Evolutionary conservation across 2,113 vertebrate genomes (phyloP), one percentile per base, ranked within the genome.

Genomic region (Ammodramus savannarum): DNA sequence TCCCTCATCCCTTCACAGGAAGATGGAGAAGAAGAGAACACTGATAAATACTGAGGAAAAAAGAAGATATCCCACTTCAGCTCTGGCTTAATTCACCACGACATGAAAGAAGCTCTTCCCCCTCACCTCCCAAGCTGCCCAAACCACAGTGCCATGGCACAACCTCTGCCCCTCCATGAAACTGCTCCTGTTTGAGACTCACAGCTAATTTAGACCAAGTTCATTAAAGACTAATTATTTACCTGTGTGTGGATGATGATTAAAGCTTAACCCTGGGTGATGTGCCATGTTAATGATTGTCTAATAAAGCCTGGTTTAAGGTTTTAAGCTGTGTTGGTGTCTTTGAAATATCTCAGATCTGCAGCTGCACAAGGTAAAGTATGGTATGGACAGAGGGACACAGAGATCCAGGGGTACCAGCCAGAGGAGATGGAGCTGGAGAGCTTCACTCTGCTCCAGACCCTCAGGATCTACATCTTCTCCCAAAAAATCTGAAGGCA

Each of bases 251-350:
- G 13, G 20, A 7, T 46, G 46, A 31, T 39, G n/a, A 61, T 31
- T 54, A 54, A 75, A 61, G 17, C n/a, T 26, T 75, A 46, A 41
- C 7, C 20, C 46, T 62, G 78, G 14, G 39, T 46, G 46, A 0
- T 0, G 1, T 46, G 25, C 6, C 39, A 13, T 22, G n/a, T 75
- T 75, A 52, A n/a, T 44, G n/a, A 8, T 0, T 38, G n/a, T 21
- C 13, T 36, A 89, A 67, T 83, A 89, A 89, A 89, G 46, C 39
- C n/a, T 75, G 48, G 25, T 41, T 22, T 41, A n/a, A 67, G 6
- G 13, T 61, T 75, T 61, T 25, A 36, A 11, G 36, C 17, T 48
- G 29, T 16, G 34, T 61, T 8, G 19, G 39, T 61, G 34, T 68
- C 39, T 68, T 75, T 75, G 31, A 31, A 31, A 16, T 11, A 34